These are phyloP conservation scores for Lagria hirta DNA, from an alignment of 2,888 invertebrate genomes.

Conservation along the genomic window DNA sequence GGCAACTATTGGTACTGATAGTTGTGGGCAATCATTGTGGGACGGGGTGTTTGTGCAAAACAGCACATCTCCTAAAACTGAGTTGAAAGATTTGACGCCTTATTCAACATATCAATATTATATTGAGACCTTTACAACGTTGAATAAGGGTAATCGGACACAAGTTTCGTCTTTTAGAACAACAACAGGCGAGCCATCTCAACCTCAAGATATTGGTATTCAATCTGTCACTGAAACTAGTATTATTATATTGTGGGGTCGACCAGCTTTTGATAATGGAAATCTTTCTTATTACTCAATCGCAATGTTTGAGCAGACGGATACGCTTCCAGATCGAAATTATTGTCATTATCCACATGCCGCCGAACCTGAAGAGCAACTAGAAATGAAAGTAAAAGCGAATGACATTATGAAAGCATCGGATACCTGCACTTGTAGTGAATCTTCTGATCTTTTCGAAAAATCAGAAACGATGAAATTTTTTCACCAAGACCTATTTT, in stretches of 20 bases:
- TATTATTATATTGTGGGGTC: slow-evolving; percentile 61
- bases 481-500: no score
- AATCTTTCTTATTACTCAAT: slow-evolving; percentile 49
- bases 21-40: slow-evolving; percentile 46
- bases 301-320: slow-evolving; percentile 38
- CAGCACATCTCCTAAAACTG: slow-evolving; percentile 33
- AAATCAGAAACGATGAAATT: no score
- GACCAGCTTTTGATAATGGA: slow-evolving; percentile 55
- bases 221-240: slow-evolving; percentile 44
- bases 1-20: slow-evolving; percentile 51
- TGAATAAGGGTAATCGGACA: slow-evolving; percentile 64
- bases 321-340: slow-evolving; percentile 30
- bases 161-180: slow-evolving; percentile 67
- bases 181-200: slow-evolving; percentile 58
- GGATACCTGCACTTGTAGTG: no score
- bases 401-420: no score
- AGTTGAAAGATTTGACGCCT: slow-evolving; percentile 59
- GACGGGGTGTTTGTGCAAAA: slow-evolving; percentile 38
- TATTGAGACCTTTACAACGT: slow-evolving; percentile 56
- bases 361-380: slow-evolving; percentile 1
- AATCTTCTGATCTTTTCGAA: no score
- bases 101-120: slow-evolving; percentile 74
- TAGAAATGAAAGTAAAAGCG: slow-evolving; percentile 1
- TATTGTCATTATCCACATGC: slow-evolving; percentile 35
- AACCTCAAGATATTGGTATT: slow-evolving; percentile 45